Base-by-base conservation (phyloP, 2,888 invertebrate species). In the Oscheius sp. region DNA sequence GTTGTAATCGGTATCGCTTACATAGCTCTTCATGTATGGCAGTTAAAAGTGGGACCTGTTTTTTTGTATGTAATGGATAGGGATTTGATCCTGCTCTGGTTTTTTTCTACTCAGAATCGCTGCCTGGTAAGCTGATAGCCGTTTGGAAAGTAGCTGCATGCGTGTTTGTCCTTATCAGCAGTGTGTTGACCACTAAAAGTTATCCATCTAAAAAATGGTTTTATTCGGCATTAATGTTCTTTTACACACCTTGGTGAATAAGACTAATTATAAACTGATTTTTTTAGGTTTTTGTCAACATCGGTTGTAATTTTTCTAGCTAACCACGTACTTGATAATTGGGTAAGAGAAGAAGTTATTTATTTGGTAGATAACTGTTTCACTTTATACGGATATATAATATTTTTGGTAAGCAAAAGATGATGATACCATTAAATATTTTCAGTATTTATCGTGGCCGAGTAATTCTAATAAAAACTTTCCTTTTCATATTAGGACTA, bases 41-140 rank as follows among this genome's bases (percentile, higher is more conserved):
- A 71, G 68, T 82, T 82, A 57, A 30, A 56, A 14, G 2, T 22
- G n/a, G 38, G 38, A 17, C 14, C n/a, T 28, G 14, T 36, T 17
- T 47, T 47, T 47, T 45, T 2, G 22, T n/a, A 14, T 17, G 17
- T 41, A n/a, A 22, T 28, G 85, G 86, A 0, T 86, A 93, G 92
- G 90, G 91, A 0, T 94, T 94, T 86, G 95, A 95, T 87, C 94
- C 94, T 0, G 95, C 94, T 1, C 90, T 92, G 87, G 94, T 95
- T 0, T 86, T 94, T 12, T 94, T 95, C 85, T 87, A 94, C 1
- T 95, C 94, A 84, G 94, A 95, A 87, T 93, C 93, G 45, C 92
- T 93, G 0, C 92, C 94, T 0, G 95, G 95, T 0, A 93, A 93
- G 82, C 26, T 72, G 9, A 28, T 77, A 2, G 70, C 68, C n/a